phyloP scores from a whole-genome alignment of 2,113 vertebrate genomes.

The Elaphurus davidianus region DNA sequence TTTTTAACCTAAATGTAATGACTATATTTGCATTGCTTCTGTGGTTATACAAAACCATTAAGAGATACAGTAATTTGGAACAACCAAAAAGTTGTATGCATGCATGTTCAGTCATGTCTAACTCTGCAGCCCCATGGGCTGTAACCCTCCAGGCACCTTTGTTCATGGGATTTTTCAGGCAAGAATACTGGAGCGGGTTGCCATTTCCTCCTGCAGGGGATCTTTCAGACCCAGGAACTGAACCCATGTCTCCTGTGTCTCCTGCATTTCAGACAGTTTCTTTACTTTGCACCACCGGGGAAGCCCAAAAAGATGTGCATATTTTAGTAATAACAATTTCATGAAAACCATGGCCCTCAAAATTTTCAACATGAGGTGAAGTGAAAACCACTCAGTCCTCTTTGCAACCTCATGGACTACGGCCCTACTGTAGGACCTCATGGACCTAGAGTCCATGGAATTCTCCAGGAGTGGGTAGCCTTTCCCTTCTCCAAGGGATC shows the following conservation, averaged over 20 bases:
- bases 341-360: background rate
- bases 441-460: background rate
- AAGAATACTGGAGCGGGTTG: background rate
- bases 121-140: background rate
- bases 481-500: background rate
- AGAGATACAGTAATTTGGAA: background rate
- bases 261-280: background rate
- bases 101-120: background rate
- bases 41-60: background rate
- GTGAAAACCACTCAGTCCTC: background rate
- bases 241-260: background rate
- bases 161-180: background rate
- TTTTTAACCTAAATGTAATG: background rate
- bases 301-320: background rate
- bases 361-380: background rate
- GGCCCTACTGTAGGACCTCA: background rate
- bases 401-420: background rate
- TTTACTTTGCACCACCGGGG: background rate
- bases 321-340: background rate
- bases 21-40: background rate
- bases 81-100: background rate
- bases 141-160: background rate
- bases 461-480: background rate
- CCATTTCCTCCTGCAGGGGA: background rate
- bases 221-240: background rate